Evolutionary conservation across 2,888 invertebrate species (phyloP).

Genomic region (Microctonus hyperodae): DNA sequence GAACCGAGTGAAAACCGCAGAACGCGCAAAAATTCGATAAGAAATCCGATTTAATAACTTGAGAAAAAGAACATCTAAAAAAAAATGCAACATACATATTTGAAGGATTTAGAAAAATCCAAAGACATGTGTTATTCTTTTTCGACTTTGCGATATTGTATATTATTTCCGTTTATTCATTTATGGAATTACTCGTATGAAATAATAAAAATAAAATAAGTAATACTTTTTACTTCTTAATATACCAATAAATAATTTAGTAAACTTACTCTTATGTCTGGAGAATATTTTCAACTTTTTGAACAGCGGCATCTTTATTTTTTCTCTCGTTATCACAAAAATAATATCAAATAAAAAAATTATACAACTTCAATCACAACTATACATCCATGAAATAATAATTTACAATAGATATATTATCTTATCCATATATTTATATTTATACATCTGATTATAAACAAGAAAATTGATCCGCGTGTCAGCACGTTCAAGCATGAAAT

Average conservation of each 20-base stretch:
- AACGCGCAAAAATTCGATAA: constrained; percentile 18
- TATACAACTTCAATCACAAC: too few species aligned
- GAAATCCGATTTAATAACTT: constrained; percentile 14
- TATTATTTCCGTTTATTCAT: too few species aligned
- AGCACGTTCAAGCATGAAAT: constrained; percentile 34
- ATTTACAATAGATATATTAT: too few species aligned
- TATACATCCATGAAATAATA: too few species aligned
- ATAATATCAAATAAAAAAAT: constrained; percentile 1
- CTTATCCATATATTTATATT: too few species aligned
- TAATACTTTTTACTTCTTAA: neutral
- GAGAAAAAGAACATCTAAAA: neutral
- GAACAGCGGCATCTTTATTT: constrained; percentile 54
- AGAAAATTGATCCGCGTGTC: constrained; percentile 30
- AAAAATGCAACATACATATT: neutral
- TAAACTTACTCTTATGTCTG: constrained; percentile 57
- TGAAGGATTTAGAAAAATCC: neutral
- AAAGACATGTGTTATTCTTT: neutral
- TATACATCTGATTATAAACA: neutral
- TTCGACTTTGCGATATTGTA: too few species aligned
- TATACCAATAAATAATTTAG: constrained; percentile 3
- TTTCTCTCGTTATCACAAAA: neutral
- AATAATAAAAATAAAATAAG: neutral
- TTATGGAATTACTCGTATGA: too few species aligned
- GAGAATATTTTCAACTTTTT: constrained; percentile 56
- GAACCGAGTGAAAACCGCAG: constrained; percentile 9